These are phyloP conservation scores for Sogatella furcifera DNA, from an alignment of 1,140 invertebrate species.

Conservation along the genomic window DNA sequence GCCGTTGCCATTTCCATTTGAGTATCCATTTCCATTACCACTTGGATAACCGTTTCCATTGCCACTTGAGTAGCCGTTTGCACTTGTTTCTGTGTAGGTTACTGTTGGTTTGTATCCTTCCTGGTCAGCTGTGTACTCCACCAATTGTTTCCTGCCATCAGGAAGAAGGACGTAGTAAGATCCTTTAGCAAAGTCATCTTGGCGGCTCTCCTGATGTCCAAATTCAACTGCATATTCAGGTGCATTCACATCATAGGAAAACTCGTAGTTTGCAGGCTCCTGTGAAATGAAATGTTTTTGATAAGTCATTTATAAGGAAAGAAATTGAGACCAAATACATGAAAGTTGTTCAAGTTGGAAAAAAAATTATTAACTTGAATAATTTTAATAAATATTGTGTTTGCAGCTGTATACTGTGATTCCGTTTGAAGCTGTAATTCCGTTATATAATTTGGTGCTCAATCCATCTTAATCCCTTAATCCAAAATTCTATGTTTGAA, in stretches of 20 bases:
- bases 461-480: no score
- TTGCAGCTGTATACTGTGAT: no score
- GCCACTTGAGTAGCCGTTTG: not conserved
- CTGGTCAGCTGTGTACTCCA: conserved; percentile 69
- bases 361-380: no score
- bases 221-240: conserved; percentile 56
- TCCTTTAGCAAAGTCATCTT: conserved; percentile 66
- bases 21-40: not conserved
- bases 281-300: conserved; percentile 32
- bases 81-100: conserved; percentile 12
- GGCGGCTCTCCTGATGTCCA: conserved; percentile 67
- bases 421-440: no score
- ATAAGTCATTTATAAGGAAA: no score
- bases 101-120: conserved; percentile 73
- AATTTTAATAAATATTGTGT: no score
- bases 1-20: not conserved
- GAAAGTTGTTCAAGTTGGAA: no score
- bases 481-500: no score
- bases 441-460: no score
- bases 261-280: conserved; percentile 77
- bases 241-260: conserved; percentile 73
- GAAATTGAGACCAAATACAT: no score
- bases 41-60: not conserved
- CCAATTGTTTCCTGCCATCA: conserved; percentile 72
- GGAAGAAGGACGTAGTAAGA: conserved; percentile 76